Conservation (phyloP, 1,140 invertebrate genomes). For the Drosophila carrolli region DNA sequence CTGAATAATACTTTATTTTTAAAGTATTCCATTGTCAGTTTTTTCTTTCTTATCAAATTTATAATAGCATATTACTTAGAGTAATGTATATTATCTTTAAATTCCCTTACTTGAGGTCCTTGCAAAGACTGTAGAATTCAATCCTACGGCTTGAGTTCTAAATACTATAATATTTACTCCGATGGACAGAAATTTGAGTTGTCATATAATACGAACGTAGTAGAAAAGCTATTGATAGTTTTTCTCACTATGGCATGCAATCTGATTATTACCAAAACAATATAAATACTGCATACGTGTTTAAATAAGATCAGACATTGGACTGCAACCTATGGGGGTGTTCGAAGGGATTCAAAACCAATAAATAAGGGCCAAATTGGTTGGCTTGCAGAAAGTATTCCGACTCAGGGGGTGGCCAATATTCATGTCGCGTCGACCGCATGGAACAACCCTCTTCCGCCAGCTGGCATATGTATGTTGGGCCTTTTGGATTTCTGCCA, state of each 20-base stretch:
- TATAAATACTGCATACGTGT: slow-evolving; percentile 47
- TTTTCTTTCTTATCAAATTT: no score
- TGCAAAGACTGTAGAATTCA: no score
- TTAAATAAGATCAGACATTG: slow-evolving; percentile 34
- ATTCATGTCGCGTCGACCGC: slow-evolving; percentile 22
- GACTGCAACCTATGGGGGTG: slow-evolving; percentile 25
- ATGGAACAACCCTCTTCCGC: slow-evolving; percentile 45
- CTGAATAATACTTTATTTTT: no score
- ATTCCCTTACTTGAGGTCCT: no score
- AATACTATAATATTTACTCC: no score
- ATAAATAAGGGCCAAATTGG: slow-evolving; percentile 23
- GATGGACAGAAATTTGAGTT: no score
- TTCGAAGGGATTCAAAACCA: slow-evolving; percentile 13
- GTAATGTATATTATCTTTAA: no score
- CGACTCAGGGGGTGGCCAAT: slow-evolving; percentile 22
- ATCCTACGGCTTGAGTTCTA: no score
- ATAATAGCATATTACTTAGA: no score
- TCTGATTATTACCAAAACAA: slow-evolving; percentile 13
- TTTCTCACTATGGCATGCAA: slow-evolving; percentile 8
- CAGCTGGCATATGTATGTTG: slow-evolving; percentile 28
- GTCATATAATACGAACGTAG: no score
- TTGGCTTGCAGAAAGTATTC: slow-evolving; percentile 2
- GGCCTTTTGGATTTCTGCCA: background rate
- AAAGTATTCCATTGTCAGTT: no score
- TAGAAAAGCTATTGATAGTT: background rate